Evolutionary conservation across 1,140 invertebrate species (phyloP), one percentile per base, ranked within the genome.

Genomic region (Drosophila ironensis): DNA sequence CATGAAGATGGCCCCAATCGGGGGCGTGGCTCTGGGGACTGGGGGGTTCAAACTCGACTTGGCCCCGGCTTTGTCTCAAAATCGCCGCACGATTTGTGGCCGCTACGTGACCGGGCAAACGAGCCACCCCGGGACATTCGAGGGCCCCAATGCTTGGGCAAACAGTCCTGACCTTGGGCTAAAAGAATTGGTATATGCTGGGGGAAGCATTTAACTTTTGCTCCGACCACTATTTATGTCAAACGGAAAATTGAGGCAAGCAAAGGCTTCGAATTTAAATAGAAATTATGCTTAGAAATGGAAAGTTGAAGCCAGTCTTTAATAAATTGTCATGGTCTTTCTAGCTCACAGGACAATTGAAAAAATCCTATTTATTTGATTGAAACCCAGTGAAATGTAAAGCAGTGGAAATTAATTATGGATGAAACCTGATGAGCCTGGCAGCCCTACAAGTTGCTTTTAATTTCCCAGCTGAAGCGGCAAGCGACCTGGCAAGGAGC

Each of bases 51-150:
- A 44, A 25, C 20, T 38, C 45, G 52, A 68, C 33, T 35, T 53
- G 53, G 50, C 77, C 28, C n/a, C 27, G 52, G 52, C 61, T 72
- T 76, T 80, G 70, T 61, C 77, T 71, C 66, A 61, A 80, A 80
- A 75, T 80, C 66, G 76, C 71, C 59, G 30, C 76, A 75, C 71
- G 72, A 81, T 82, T 81, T 81, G 77, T 76, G 61, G 77, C 53
- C 51, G 30, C 68, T 82, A 82, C 77, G 77, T 82, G 77, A 77
- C 69, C 53, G 61, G 44, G 47, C 47, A 52, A 74, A 40, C 27
- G 27, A 57, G 38, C 27, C 50, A 67, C 61, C 59, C 59, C 37
- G 44, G 41, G 46, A 17, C 44, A 33, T 28, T 48, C 38, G 11
- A 53, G 16, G 37, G 19, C 35, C 44, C 19, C 24, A 24, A n/a